Conservation (phyloP, 2,888 invertebrate genomes). For the Dicranocentrus wangi region DNA sequence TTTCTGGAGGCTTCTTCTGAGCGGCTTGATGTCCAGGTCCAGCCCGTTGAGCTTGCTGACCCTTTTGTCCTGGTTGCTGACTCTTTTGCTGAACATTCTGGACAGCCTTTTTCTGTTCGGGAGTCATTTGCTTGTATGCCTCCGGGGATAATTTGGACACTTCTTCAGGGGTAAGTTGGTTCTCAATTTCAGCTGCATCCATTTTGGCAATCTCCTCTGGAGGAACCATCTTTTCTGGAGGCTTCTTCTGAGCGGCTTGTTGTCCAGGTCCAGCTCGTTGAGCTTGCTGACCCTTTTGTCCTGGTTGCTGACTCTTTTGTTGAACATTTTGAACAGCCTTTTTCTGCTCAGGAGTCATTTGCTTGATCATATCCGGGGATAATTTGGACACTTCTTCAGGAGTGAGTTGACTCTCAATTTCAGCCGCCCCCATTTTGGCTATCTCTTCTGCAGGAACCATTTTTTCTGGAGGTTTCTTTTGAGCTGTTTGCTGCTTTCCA, state of each 20-base stretch:
- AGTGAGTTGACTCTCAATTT: not conserved
- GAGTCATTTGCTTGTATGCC: constrained; percentile 22
- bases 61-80: not conserved
- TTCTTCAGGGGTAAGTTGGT: constrained; percentile 38
- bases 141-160: constrained; percentile 15
- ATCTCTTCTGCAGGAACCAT: constrained; percentile 9
- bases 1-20: constrained; percentile 7
- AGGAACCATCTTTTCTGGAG: not conserved
- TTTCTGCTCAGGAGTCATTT: constrained; percentile 32
- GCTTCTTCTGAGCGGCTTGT: not conserved
- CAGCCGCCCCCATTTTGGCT: not conserved
- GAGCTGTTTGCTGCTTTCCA: not conserved
- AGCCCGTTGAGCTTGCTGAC: not conserved
- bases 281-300: constrained; percentile 4
- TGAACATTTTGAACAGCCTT: constrained; percentile 31
- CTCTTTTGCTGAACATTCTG: not conserved
- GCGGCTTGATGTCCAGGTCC: not conserved
- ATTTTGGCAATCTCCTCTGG: constrained; percentile 42
- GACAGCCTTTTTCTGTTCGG: constrained; percentile 49
- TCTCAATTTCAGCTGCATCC: constrained; percentile 35
- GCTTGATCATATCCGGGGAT: constrained; percentile 6
- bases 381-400: constrained; percentile 39
- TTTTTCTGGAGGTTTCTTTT: constrained; percentile 11
- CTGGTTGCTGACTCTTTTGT: not conserved
- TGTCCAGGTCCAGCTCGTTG: no score